These are phyloP conservation scores for Lophotriccus pileatus DNA, from an alignment of 2,797 vertebrate species.

Conservation along the genomic window DNA sequence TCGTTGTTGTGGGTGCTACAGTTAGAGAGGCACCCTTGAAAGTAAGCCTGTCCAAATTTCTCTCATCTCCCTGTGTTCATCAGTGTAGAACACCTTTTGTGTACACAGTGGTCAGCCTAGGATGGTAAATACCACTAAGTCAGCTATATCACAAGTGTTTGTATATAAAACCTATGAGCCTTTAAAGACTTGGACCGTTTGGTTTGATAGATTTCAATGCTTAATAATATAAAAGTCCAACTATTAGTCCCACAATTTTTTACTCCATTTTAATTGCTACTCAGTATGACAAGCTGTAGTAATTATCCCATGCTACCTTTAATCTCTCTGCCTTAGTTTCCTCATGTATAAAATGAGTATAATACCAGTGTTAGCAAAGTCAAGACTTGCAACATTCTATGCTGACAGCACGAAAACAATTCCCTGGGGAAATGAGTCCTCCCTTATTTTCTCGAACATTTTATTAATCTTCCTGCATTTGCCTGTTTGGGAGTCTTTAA, in stretches of 20 bases:
- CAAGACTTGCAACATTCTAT: neutral
- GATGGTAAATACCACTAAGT: neutral
- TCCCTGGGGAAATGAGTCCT: neutral
- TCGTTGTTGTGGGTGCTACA: neutral
- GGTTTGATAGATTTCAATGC: neutral
- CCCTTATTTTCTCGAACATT: neutral
- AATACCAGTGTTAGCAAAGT: neutral
- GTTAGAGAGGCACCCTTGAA: neutral
- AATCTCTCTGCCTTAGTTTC: neutral
- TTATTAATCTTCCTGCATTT: neutral
- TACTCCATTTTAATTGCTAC: neutral
- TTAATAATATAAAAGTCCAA: neutral
- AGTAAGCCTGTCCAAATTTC: neutral
- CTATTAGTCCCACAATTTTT: neutral
- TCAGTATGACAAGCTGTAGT: neutral
- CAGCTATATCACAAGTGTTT: neutral
- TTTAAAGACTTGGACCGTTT: neutral
- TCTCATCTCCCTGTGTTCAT: neutral
- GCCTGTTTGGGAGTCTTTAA: neutral
- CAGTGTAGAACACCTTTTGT: neutral
- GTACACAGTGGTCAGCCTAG: neutral
- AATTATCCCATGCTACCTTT: neutral
- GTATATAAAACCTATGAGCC: neutral
- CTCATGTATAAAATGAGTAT: neutral
- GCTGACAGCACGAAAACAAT: neutral